Evolutionary conservation across 2,888 invertebrate genomes (phyloP), one percentile per base, ranked within the genome.

Genomic region (Drosophila pseudotalamancana): DNA sequence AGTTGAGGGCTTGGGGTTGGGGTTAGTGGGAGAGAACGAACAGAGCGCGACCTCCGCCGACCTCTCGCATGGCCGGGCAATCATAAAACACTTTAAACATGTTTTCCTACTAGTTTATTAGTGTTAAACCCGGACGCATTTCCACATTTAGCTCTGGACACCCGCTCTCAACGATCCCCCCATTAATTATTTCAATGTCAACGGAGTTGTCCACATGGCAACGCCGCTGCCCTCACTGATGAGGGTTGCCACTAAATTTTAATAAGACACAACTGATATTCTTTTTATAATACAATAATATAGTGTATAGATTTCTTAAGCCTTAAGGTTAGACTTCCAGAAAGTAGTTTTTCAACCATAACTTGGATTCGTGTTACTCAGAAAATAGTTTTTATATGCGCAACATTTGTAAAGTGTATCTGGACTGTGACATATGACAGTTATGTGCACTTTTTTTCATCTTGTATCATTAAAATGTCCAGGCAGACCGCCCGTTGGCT

Each of bases 71-170:
- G 79, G 72, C 63, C 60, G 61, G 77, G 83, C 77, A 83, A 87
- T 78, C 87, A 82, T 84, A 82, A 82, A 86, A 84, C 85, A 86
- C 82, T 82, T 82, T 81, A 84, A 83, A 76, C 87, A 84, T 87
- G 82, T 84, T 84, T 78, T 74, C 73, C 74, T 72, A 80, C 80
- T 77, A 83, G 82, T 87, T 84, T 87, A 84, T 87, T 81, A 77
- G 86, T 77, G 86, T 80, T 70, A 77, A 83, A 39, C 64, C 73
- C 71, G 77, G 77, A 69, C 66, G 69, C 69, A 57, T 55, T 48
- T 48, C 40, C 31, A 50, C 50, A 61, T 54, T n/a, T n/a, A n/a
- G n/a, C 29, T 14, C 59, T 50, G 49, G 34, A 46, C 39, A 37
- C 34, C 61, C 48, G 25, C 50, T 45, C 37, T 14, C 35, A 12